Conservation (phyloP, 2,888 invertebrate genomes). For the Leptopterna dolabrata region DNA sequence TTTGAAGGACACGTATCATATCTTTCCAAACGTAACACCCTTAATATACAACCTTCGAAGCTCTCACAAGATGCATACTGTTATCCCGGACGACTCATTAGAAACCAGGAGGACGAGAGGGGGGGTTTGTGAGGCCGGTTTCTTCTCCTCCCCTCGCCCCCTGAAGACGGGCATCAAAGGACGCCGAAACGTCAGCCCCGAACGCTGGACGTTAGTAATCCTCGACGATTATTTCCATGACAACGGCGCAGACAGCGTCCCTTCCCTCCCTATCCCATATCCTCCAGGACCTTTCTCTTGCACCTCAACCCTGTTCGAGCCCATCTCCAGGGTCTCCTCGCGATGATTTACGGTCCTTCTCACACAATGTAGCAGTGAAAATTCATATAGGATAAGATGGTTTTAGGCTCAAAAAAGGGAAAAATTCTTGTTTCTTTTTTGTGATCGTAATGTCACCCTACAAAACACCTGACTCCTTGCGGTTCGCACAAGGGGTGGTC, state of each 20-base stretch:
- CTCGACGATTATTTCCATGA: constrained; percentile 55
- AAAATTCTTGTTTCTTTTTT: constrained; percentile 18
- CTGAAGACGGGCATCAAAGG: constrained; percentile 51
- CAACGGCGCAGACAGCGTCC: constrained; percentile 53
- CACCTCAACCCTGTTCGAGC: neutral
- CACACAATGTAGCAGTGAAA: constrained; percentile 50
- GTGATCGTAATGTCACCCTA: constrained; percentile 29
- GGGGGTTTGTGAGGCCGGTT: neutral
- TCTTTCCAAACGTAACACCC: constrained; percentile 8
- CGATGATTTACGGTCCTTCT: constrained; percentile 43
- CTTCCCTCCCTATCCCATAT: neutral
- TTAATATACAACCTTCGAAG: constrained; percentile 33
- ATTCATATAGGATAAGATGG: constrained; percentile 43
- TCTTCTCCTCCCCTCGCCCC: neutral
- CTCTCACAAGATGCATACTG: constrained; percentile 44
- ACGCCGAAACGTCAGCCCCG: constrained; percentile 54
- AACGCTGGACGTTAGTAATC: constrained; percentile 54
- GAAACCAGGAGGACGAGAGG: neutral
- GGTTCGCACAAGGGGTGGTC: constrained; percentile 49
- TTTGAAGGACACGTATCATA: constrained; percentile 44
- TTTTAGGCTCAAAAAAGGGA: neutral
- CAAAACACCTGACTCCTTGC: constrained; percentile 45
- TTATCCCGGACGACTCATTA: constrained; percentile 13
- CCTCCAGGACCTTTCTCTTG: neutral
- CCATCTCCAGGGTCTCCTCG: neutral